Evolutionary conservation across 2,888 invertebrate species (phyloP).

Genomic region (Eremobia ochroleuca): DNA sequence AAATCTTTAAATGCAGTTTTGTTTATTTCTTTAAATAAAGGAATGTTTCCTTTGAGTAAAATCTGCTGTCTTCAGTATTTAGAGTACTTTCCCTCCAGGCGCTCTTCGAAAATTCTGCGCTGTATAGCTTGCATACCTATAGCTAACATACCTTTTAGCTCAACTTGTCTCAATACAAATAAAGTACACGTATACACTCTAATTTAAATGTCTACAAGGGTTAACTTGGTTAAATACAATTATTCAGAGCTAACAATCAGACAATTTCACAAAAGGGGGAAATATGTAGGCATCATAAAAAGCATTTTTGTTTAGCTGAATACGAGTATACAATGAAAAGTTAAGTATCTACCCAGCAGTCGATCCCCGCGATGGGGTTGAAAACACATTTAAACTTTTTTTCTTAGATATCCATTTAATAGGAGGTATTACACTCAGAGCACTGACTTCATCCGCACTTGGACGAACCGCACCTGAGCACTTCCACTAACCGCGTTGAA

Average conservation of each 20-base stretch:
- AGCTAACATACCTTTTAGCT: too few species aligned
- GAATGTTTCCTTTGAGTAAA: too few species aligned
- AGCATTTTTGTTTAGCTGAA: slow-evolving; percentile 11
- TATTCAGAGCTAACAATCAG: slow-evolving; percentile 7
- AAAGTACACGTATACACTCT: background rate
- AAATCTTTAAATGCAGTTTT: too few species aligned
- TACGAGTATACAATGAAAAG: slow-evolving; percentile 22
- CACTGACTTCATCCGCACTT: too few species aligned
- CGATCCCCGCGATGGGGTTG: slow-evolving; percentile 28
- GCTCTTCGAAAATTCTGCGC: too few species aligned
- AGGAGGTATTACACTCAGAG: too few species aligned
- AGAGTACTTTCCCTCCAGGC: too few species aligned
- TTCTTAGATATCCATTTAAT: slow-evolving; percentile 16
- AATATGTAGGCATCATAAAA: slow-evolving; percentile 7
- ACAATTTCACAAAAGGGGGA: slow-evolving; percentile 1
- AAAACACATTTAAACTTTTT: slow-evolving; percentile 52
- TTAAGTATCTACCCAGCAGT: background rate
- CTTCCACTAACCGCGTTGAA: too few species aligned
- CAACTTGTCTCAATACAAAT: background rate
- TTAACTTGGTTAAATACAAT: slow-evolving; percentile 7
- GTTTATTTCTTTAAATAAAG: too few species aligned
- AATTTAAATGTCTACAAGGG: slow-evolving; percentile 5
- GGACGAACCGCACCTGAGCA: too few species aligned
- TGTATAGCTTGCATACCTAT: too few species aligned
- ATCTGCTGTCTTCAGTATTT: too few species aligned